Evolutionary conservation across 37 sponge, comb jelly and placozoan genomes (phyloP).

Genomic region (Petrosia ficiformis): DNA sequence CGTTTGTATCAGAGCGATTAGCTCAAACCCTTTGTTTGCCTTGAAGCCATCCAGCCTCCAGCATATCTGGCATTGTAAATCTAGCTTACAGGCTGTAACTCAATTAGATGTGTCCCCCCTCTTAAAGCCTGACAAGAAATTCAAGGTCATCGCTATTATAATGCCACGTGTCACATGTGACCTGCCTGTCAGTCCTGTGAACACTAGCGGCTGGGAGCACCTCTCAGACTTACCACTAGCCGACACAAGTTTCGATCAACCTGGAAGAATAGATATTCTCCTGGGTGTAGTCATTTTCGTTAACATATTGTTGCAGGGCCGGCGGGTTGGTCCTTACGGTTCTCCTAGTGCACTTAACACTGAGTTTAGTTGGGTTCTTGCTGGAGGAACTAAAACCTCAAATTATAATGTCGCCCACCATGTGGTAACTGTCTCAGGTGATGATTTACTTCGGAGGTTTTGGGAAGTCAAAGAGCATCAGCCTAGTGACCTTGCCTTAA

Average conservation of each 20-base stretch:
- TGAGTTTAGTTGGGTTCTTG: conserved; percentile 10
- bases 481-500: not conserved
- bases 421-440: too few species aligned
- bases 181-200: not conserved
- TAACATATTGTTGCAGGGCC: not conserved
- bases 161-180: conserved; percentile 10
- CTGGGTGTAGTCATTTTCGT: not conserved
- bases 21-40: conserved; percentile 13
- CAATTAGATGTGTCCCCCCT: not conserved
- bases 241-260: conserved; percentile 1
- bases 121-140: not conserved
- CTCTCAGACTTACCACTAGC: not conserved
- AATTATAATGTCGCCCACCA: not conserved
- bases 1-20: conserved; percentile 30
- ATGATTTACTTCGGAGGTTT: conserved; percentile 9
- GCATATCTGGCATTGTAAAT: conserved; percentile 3
- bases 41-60: not conserved
- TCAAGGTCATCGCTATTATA: not conserved
- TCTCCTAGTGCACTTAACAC: not conserved
- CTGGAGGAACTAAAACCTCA: not conserved
- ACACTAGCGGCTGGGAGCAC: not conserved
- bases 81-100: conserved; percentile 2
- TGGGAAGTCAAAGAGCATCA: not conserved
- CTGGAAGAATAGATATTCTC: conserved; percentile 1
- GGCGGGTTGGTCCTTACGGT: conserved; percentile 1